Percentiles rank a stretch among this genome's conserved stretches.
Conservation (phyloP, 2,797 vertebrate genomes). For the Bucorvus abyssinicus region DNA sequence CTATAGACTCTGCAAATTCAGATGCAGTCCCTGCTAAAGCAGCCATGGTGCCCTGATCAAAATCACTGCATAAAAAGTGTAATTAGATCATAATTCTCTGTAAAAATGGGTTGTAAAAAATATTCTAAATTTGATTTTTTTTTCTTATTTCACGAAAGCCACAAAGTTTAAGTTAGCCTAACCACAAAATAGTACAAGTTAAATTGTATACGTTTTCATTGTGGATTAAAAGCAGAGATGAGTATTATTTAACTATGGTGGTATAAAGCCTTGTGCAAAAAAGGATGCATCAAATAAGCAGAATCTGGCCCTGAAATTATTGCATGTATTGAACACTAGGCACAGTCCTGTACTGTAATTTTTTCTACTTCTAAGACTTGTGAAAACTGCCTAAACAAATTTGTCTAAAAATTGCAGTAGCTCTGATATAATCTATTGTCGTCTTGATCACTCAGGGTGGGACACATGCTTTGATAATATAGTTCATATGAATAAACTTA, state of each 20-base stretch:
- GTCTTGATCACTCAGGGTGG: neutral
- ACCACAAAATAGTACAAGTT: fast-evolving
- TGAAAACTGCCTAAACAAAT: neutral
- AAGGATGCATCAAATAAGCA: neutral
- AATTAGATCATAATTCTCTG: neutral
- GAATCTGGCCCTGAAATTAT: neutral
- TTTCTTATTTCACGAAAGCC: neutral
- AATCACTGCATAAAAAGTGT: neutral
- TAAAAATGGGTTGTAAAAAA: neutral
- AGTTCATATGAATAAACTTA: neutral
- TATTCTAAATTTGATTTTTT: neutral
- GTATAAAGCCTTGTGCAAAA: neutral
- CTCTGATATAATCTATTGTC: neutral
- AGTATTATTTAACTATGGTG: neutral
- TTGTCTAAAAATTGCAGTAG: neutral
- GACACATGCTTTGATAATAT: neutral
- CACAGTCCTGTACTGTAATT: neutral
- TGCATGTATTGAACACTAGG: neutral
- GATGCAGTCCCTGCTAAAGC: neutral
- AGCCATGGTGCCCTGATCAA: neutral
- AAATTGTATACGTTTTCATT: fast-evolving
- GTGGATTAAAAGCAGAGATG: neutral
- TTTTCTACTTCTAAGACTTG: neutral
- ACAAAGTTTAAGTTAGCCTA: neutral
- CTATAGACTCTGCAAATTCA: neutral